Base-by-base conservation (phyloP, 1,140 invertebrate species). In the Lepidurus packardi region DNA sequence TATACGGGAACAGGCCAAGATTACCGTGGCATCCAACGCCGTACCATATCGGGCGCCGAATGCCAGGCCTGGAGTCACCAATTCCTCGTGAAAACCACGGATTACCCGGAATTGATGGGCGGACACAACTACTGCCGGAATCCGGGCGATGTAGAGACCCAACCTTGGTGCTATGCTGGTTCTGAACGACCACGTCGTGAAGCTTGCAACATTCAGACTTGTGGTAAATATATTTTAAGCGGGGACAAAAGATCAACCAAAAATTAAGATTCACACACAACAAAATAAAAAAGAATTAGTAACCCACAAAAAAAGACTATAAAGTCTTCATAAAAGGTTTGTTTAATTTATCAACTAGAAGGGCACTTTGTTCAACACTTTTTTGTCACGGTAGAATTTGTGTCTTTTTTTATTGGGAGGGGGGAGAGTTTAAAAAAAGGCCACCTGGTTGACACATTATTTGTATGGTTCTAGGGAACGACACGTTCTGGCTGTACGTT, bases 41-140 rank as follows among this genome's bases (percentile, higher is more conserved):
- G 88, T 2, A 93, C 93, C 1, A 85, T 86, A 73, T 90, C 89
- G 77, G 94, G 93, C 1, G 87, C 89, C 75, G 86, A 89, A 0
- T 98, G 96, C 84, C 85, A 93, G 74, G 89, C 90, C 73, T 98
- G 96, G 96, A 91, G 90, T 25, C 89, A 91, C 82, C 84, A 85
- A 79, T 85, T 93, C 80, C 88, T 90, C 83, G 87, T 92, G 24
- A 90, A 89, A 81, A 88, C 92, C 16, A 89, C 91, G 1, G 91
- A 94, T 76, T 90, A 92, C 84, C 92, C 91, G 0, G 94, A 96
- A 85, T 86, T 98, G 34, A 90, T 91, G 41, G 93, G 92, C 21
- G 91, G 92, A 34, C 95, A 97, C 83, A 95, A 93, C 82, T 96
- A 92, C 84, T 99, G 97, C 85, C 89, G 95, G 79, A 99, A 99